phyloP scores from a whole-genome alignment of 2,888 invertebrate genomes.

The Polymixis lichenea region DNA sequence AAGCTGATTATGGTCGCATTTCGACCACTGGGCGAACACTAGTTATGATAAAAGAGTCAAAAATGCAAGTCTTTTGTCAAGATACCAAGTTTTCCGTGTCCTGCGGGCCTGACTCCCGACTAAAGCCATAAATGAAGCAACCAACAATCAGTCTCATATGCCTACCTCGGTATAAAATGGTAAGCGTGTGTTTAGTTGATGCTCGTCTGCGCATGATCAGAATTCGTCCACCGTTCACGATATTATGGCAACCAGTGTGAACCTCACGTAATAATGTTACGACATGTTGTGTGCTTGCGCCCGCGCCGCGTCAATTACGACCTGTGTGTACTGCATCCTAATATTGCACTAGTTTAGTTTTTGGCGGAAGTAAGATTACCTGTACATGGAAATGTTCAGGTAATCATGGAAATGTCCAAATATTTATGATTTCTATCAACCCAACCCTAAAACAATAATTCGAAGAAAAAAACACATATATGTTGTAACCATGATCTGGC shows the following conservation, averaged over 20 bases:
- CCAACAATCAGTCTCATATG: not conserved
- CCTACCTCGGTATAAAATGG: accelerated
- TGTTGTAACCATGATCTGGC: too few relatives aligned
- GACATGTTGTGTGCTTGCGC: slow-evolving; percentile 29
- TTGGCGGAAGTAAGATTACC: not conserved
- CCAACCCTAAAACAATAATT: too few relatives aligned
- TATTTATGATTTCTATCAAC: too few relatives aligned
- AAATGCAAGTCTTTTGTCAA: not conserved
- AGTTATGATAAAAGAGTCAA: not conserved
- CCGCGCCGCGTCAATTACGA: slow-evolving; percentile 45
- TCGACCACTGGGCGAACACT: too few relatives aligned
- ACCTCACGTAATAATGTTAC: slow-evolving; percentile 65
- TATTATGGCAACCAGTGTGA: slow-evolving; percentile 55
- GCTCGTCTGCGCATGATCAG: slow-evolving; percentile 32
- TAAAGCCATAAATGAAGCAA: not conserved
- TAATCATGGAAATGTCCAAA: too few relatives aligned
- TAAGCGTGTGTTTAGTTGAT: slow-evolving; percentile 13
- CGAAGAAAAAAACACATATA: too few relatives aligned
- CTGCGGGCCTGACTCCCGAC: not conserved
- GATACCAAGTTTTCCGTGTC: not conserved
- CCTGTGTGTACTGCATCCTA: slow-evolving; percentile 48
- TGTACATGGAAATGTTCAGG: too few relatives aligned
- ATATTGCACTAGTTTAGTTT: slow-evolving; percentile 36
- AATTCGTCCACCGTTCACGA: slow-evolving; percentile 34
- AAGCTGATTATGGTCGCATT: too few relatives aligned